Base-by-base conservation (phyloP, 2,888 invertebrate genomes). In the Trachelus iudaicus region DNA sequence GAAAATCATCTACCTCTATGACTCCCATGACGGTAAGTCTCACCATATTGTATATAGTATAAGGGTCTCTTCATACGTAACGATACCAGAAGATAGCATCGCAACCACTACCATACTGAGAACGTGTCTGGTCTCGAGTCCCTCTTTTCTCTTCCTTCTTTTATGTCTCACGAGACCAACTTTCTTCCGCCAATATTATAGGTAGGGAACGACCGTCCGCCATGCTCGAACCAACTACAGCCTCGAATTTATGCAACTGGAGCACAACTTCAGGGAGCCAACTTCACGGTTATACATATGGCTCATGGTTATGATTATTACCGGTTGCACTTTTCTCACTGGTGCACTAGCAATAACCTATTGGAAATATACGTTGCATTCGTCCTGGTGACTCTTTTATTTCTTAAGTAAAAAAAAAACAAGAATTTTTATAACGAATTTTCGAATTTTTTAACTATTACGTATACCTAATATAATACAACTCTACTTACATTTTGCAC, bases 1-100 rank as follows among this genome's bases (percentile, higher is more conserved):
- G 86, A 95, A 95, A 90, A 95, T 98, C 85, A 96, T 98, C 89
- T 98, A 97, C 92, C 93, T 98, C 86, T 98, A 97, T 92, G 97
- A 98, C 92, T 96, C 97, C 0, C 96, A 97, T 89, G 97, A 97
- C 89, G 97, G 97, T 97, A 92, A 94, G 96, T 94, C 15, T 71
- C 71, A 71, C 71, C 23, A 23, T 56, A 56, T 56, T 56, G 56
- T 56, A 56, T 23, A 56, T 56, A 56, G 56, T 56, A 56, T 56
- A 56, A 56, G 23, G 56, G 23, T 56, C 56, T 56, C 56, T 56
- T 56, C 56, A 23, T 56, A 56, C 56, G 56, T 56, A 56, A 56
- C 56, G 56, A 56, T 56, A 56, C 23, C 23, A 2, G 56, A 56
- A 56, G 56, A 56, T 56, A 56, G 56, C 23, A 56, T 56, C 23